phyloP scores from a whole-genome alignment of 1,140 invertebrate species.

The Plectrocnemia conspersa region DNA sequence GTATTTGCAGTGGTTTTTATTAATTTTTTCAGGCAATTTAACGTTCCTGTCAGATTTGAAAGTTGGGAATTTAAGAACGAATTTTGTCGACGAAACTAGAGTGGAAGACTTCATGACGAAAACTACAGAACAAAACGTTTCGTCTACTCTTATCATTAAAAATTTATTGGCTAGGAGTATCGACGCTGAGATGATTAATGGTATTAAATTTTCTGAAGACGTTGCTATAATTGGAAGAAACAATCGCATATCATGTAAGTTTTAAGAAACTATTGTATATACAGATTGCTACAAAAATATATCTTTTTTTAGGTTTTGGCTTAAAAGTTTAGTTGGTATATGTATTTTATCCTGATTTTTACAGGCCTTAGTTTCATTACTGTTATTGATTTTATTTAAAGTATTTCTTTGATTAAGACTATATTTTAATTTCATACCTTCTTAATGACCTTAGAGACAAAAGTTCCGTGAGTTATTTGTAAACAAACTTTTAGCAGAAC shows the following conservation, averaged over 20 bases:
- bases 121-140: slow-evolving; percentile 37
- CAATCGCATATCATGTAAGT: slow-evolving; percentile 39
- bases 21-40: slow-evolving; percentile 38
- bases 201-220: slow-evolving; percentile 35
- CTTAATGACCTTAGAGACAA: no score
- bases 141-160: slow-evolving; percentile 25
- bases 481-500: no score
- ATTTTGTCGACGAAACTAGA: slow-evolving; percentile 35
- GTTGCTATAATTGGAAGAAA: slow-evolving; percentile 39
- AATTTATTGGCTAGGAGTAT: slow-evolving; percentile 35
- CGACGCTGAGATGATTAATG: slow-evolving; percentile 37
- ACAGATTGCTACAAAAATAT: no score
- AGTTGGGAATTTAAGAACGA: slow-evolving; percentile 30
- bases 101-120: slow-evolving; percentile 37
- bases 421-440: background rate
- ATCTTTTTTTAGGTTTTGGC: no score
- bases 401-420: no score
- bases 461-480: no score
- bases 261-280: no score
- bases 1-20: no score
- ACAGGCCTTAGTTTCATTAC: no score
- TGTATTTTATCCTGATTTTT: no score
- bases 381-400: no score
- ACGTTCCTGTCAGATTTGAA: slow-evolving; percentile 28
- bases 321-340: no score